Evolutionary conservation across 2,113 vertebrate species (phyloP), one percentile per base, ranked within the genome.

Genomic region (Laticauda colubrina): DNA sequence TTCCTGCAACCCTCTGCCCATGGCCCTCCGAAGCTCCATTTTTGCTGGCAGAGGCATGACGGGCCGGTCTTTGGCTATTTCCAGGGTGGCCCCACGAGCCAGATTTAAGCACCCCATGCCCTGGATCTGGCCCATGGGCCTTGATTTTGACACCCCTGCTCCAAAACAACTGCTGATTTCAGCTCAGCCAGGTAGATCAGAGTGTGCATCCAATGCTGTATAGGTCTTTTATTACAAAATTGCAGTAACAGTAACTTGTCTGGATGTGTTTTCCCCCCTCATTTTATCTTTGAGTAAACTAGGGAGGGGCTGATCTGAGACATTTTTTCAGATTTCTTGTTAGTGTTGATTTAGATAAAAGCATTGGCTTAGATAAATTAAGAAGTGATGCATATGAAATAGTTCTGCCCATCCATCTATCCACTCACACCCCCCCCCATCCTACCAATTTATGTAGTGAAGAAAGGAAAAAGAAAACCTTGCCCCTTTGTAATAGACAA

Each of bases 91-190:
- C 3, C 8, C 23, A 3, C 8, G 24, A 23, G 21, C 57, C 23
- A 24, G 57, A 7, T 24, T 8, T 59, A 59, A 59, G 57, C 23
- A 59, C 23, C 57, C 56, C 21, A 23, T 7, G 18, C 21, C 2
- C 56, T 20, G 5, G 20, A 56, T 56, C 18, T 5, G 1, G 20
- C 56, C 56, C 2, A 0, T 0, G 0, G 56, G 56, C 21, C 6
- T 57, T 57, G 56, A 57, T 2, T 57, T 57, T 57, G 23, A 59
- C 23, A 59, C 6, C 23, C 57, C 10, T 29, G 24, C 6, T 56
- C 18, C 92, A 43, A 89, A 91, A 18, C 34, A 90, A 43, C 48
- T 93, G 81, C 29, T 87, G 29, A 21, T 91, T 59, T 26, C 90
- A 53, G 3, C 43, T 24, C 85, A 11, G 23, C 85, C 26, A 87